Conservation (phyloP, 1,140 invertebrate genomes). For the Hermetia illucens region DNA sequence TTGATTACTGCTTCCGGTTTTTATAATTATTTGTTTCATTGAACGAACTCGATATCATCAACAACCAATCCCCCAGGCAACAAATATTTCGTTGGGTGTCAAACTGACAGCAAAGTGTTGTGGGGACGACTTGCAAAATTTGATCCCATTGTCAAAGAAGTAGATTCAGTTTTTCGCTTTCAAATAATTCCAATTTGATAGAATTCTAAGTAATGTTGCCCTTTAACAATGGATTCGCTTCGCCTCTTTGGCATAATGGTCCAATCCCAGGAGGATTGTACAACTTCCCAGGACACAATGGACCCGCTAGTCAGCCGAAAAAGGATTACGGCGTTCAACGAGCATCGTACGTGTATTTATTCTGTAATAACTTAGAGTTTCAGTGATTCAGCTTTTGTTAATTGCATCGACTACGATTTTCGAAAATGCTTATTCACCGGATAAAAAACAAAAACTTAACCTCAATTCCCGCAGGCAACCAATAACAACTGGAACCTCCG, state of each 20-base stretch:
- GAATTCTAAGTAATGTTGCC: too few species aligned
- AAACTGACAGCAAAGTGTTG: too few species aligned
- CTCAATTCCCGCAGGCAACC: slow-evolving; percentile 57
- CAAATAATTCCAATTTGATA: too few species aligned
- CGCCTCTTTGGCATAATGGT: slow-evolving; percentile 54
- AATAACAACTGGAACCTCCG: slow-evolving; percentile 80
- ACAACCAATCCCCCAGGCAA: too few species aligned
- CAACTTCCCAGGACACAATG: slow-evolving; percentile 43
- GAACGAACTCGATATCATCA: too few species aligned
- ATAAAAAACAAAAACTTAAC: not conserved
- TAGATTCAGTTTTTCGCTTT: too few species aligned
- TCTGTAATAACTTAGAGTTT: not conserved
- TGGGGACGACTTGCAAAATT: too few species aligned
- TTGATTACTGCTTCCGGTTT: too few species aligned
- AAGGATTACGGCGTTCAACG: slow-evolving; percentile 31
- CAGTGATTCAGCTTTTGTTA: not conserved
- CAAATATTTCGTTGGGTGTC: too few species aligned
- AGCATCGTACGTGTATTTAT: slow-evolving; percentile 45
- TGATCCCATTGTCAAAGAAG: too few species aligned
- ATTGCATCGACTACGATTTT: not conserved
- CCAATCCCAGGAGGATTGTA: slow-evolving; percentile 52
- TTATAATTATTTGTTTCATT: too few species aligned
- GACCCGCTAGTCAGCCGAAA: slow-evolving; percentile 14
- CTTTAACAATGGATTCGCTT: slow-evolving; percentile 2
- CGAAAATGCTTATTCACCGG: not conserved